Evolutionary conservation across 2,113 vertebrate genomes (phyloP).

Genomic region (Atherinomorus stipes): DNA sequence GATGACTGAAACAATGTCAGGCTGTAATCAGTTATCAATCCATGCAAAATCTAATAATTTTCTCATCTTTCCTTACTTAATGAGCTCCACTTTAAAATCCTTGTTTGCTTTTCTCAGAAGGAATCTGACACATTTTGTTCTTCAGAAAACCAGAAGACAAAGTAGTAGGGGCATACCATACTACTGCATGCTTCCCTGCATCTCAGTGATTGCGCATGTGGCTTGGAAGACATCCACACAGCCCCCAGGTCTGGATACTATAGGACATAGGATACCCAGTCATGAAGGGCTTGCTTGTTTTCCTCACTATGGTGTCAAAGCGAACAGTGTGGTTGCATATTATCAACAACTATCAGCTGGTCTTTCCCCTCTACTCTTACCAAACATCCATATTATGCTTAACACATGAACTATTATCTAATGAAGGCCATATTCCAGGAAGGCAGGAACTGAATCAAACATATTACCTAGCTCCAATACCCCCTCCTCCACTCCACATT

Average conservation of each 20-base stretch:
- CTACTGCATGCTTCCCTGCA: slow-evolving; percentile 21
- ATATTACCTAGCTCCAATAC: slow-evolving; percentile 64
- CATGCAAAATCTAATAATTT: slow-evolving; percentile 24
- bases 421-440: slow-evolving; percentile 74
- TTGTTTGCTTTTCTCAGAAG: slow-evolving; percentile 48
- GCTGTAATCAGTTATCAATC: slow-evolving; percentile 11
- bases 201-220: slow-evolving; percentile 49
- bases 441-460: slow-evolving; percentile 68
- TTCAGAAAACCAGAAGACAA: slow-evolving; percentile 34
- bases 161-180: slow-evolving; percentile 26
- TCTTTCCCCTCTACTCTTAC: slow-evolving; percentile 35
- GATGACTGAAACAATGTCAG: slow-evolving; percentile 33
- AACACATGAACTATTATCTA: slow-evolving; percentile 75
- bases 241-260: slow-evolving; percentile 43
- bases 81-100: slow-evolving; percentile 34
- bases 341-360: slow-evolving; percentile 30
- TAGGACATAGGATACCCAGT: slow-evolving; percentile 33
- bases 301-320: slow-evolving; percentile 18
- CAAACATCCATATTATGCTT: slow-evolving; percentile 55
- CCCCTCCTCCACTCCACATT: slow-evolving; percentile 69
- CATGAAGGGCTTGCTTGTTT: slow-evolving; percentile 30
- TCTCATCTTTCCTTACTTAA: slow-evolving; percentile 37
- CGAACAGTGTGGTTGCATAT: slow-evolving; percentile 23
- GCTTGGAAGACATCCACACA: slow-evolving; percentile 37
- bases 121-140: slow-evolving; percentile 53